These are phyloP conservation scores for Ceratina australensis DNA, from an alignment of 1,140 invertebrate species.

Conservation along the genomic window DNA sequence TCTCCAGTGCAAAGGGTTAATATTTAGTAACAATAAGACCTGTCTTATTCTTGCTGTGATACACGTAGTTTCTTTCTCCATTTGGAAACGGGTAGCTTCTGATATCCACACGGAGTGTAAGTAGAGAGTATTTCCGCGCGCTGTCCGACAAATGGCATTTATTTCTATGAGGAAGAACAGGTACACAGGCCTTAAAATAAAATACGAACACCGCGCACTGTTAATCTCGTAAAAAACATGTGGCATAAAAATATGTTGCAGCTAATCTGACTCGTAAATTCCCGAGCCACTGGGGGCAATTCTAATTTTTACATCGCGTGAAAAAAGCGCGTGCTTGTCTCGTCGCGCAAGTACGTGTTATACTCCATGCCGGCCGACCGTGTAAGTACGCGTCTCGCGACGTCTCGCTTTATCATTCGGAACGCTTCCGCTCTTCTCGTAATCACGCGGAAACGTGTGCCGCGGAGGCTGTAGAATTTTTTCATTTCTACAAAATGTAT, in stretches of 20 bases:
- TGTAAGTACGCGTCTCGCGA: background rate
- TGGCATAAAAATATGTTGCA: conserved; percentile 12
- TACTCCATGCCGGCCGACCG: background rate
- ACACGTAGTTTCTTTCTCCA: no score
- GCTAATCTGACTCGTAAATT: conserved; percentile 29
- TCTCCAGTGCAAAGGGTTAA: no score
- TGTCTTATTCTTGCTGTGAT: no score
- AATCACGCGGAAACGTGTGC: conserved; percentile 15
- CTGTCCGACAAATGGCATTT: background rate
- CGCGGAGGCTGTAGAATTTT: conserved; percentile 20
- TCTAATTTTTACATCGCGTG: conserved; percentile 9
- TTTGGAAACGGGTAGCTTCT: no score
- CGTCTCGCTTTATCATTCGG: conserved; percentile 27
- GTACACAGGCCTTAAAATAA: background rate
- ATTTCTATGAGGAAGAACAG: background rate
- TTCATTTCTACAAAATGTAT: background rate
- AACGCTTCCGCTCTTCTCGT: conserved; percentile 11
- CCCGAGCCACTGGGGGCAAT: conserved; percentile 1
- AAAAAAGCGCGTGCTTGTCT: background rate
- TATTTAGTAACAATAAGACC: no score
- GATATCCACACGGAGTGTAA: no score
- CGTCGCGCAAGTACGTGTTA: no score
- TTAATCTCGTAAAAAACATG: conserved; percentile 25
- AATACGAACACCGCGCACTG: background rate
- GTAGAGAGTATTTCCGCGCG: no score